Conservation (phyloP, 1,140 invertebrate genomes). For the Diabrotica undecimpunctata region DNA sequence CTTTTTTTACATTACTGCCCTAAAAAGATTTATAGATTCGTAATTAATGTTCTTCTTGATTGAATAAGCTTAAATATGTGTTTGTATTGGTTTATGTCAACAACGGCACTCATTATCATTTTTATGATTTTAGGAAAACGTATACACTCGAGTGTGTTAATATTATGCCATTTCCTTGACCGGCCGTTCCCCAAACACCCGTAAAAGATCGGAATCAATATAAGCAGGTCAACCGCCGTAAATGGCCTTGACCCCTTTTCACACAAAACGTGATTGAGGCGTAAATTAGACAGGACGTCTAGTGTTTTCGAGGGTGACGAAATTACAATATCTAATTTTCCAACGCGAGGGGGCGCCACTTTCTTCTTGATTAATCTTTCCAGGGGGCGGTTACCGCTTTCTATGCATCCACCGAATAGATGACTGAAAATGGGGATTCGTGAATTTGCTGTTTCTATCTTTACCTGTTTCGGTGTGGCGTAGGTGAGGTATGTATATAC, state of each 20-base stretch:
- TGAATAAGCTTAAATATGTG: too few species aligned
- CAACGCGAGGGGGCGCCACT: constrained; percentile 14
- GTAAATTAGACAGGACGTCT: constrained; percentile 13
- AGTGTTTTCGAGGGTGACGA: constrained; percentile 18
- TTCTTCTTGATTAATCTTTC: constrained; percentile 23
- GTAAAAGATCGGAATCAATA: too few species aligned
- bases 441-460: constrained; percentile 7
- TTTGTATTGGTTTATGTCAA: too few species aligned
- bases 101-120: too few species aligned
- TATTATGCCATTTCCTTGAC: too few species aligned
- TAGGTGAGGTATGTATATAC: background rate
- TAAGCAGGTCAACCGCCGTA: too few species aligned
- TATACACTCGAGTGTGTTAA: too few species aligned
- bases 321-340: constrained; percentile 24
- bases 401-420: background rate
- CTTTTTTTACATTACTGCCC: too few species aligned
- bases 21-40: too few species aligned
- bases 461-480: background rate
- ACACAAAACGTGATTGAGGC: constrained; percentile 5
- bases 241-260: constrained; percentile 12
- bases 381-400: constrained; percentile 13
- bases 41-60: too few species aligned
- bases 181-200: too few species aligned
- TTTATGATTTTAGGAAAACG: too few species aligned
- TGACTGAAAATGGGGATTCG: constrained; percentile 5